These are phyloP conservation scores for Yoshiicerus persimilis DNA, from an alignment of 1,140 invertebrate species.

Conservation along the genomic window DNA sequence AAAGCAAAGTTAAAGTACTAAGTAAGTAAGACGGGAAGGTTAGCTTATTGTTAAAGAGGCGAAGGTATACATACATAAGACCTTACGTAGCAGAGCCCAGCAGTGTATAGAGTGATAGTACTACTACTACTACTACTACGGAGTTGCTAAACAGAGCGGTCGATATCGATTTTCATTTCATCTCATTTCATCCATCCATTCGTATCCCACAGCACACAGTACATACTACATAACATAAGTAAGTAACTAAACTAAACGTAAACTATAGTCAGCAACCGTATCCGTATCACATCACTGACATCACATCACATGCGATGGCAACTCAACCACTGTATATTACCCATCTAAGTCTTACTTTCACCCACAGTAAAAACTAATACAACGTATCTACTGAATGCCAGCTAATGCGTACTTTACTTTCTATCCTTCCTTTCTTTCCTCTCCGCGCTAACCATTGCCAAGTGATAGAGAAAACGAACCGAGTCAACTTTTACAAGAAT, in stretches of 20 bases:
- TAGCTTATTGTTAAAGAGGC: not conserved
- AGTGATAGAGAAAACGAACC: too few species aligned
- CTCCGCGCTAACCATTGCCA: not conserved
- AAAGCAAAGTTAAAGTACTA: not conserved
- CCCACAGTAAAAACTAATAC: not conserved
- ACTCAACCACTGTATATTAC: not conserved
- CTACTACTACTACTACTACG: too few species aligned
- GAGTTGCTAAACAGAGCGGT: not conserved
- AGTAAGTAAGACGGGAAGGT: not conserved
- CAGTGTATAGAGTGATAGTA: too few species aligned
- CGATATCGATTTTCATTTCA: slow-evolving; percentile 22
- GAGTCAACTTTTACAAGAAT: not conserved
- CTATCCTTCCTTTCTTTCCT: not conserved
- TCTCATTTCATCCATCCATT: slow-evolving; percentile 1
- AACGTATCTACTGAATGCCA: not conserved
- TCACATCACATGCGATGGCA: not conserved
- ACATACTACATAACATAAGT: not conserved
- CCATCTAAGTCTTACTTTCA: not conserved
- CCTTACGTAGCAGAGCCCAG: too few species aligned
- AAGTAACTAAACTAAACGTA: not conserved
- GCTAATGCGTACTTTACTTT: not conserved
- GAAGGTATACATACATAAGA: not conserved
- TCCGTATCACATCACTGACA: not conserved
- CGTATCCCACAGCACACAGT: not conserved
- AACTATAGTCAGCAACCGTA: not conserved